Evolutionary conservation across 64 coral and sea anemone species (phyloP), one percentile per base, ranked within the genome.

Genomic region (Porites lutea): DNA sequence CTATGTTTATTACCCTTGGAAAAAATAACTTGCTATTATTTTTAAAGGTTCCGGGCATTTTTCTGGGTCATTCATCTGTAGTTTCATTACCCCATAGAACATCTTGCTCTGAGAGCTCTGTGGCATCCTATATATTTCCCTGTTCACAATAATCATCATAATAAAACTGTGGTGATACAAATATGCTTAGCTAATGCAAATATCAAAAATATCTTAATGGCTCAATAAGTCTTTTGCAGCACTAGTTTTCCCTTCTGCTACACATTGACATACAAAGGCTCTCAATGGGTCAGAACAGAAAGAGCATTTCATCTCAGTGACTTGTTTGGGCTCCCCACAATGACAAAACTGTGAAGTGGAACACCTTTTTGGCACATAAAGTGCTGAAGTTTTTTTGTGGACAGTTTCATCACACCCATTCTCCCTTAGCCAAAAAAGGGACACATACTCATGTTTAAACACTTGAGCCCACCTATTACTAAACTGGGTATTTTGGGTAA

Each of bases 391-490:
- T 11, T 73, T 44, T 14, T 73, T 73, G 44, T 73, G 71, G 3
- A 77, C 72, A 77, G 13, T 77, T 19, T 77, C 74, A 75, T 75
- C 72, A 75, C 74, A 55, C 48, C 74, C 74, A 53, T 77, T 77
- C 19, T 77, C 74, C 49, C 74, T 2, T 53, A 53, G 53, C 49
- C 48, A 77, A 53, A 77, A 52, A 5, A 53, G 14, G 48, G 72
- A 48, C 4, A 75, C 47, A 50, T 52, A 77, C 48, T 52, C 49
- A 13, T 77, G 48, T 52, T 52, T 75, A 47, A 75, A 75, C 48
- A 53, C 74, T 53, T 77, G 72, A 75, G 61, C 68, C 77, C 54
- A 45, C n/a, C 52, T 79, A n/a, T 79, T 59, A 60, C 12, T 79
- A 59, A 79, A 79, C 54, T 79, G 55, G 21, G 77, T 79, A n/a